phyloP scores from a whole-genome alignment of 1,140 invertebrate genomes.

The Caenorhabditis tropicalis region DNA sequence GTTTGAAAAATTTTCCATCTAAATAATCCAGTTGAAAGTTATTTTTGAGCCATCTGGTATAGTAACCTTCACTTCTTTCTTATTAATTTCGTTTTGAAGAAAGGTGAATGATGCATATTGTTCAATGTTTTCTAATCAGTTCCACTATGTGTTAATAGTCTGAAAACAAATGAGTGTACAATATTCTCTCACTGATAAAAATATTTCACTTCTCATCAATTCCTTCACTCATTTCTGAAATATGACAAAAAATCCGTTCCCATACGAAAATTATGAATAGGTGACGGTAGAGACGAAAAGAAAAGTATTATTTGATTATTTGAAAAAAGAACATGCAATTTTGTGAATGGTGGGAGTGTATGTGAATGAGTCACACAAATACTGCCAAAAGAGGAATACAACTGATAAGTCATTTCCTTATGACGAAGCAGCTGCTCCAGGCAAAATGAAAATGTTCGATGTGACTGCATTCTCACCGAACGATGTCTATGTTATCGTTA shows the following conservation, averaged over 20 bases:
- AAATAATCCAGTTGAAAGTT: too few relatives aligned
- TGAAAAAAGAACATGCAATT: not conserved
- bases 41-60: too few relatives aligned
- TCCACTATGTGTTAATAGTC: too few relatives aligned
- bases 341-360: slow-evolving; percentile 39
- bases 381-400: slow-evolving; percentile 20
- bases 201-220: not conserved
- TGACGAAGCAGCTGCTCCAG: not conserved
- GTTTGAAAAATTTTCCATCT: not conserved
- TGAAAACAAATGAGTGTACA: too few relatives aligned
- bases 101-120: too few relatives aligned
- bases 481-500: slow-evolving; percentile 17
- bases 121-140: too few relatives aligned
- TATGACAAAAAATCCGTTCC: not conserved
- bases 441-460: slow-evolving; percentile 16
- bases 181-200: not conserved
- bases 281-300: not conserved
- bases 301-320: not conserved
- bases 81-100: too few relatives aligned
- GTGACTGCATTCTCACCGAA: not conserved
- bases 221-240: not conserved
- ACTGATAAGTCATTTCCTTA: slow-evolving; percentile 21
- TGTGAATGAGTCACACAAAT: not conserved
- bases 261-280: not conserved
- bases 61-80: too few relatives aligned